Conservation (phyloP, 2,113 vertebrate genomes). For the Strigops habroptila region DNA sequence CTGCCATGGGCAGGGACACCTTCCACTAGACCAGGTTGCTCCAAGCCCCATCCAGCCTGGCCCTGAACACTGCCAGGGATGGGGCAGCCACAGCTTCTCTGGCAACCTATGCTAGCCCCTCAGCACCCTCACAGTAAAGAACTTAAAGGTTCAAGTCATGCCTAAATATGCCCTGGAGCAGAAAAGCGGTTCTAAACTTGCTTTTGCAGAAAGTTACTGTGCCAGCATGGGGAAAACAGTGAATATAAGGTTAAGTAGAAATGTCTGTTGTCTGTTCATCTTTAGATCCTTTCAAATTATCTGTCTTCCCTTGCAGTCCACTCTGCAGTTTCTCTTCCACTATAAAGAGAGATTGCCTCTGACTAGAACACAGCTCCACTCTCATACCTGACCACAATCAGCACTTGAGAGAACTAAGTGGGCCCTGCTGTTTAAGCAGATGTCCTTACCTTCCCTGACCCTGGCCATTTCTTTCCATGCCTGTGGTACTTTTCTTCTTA, state of each 20-base stretch:
- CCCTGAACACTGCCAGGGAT: background rate
- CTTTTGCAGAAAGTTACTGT: background rate
- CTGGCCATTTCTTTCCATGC: background rate
- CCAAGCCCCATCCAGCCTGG: background rate
- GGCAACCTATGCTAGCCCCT: background rate
- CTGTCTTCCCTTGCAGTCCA: background rate
- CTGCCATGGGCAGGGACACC: background rate
- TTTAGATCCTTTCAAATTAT: background rate
- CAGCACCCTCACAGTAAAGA: background rate
- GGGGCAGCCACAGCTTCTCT: background rate
- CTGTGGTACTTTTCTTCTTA: background rate
- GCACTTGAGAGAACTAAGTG: background rate
- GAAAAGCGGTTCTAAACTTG: background rate
- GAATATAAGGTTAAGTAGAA: background rate
- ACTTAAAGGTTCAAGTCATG: background rate
- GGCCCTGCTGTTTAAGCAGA: background rate
- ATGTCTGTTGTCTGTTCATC: background rate
- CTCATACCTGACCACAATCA: rapidly evolving
- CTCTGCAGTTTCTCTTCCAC: background rate
- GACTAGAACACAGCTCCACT: background rate
- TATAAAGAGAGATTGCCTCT: background rate
- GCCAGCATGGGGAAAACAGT: background rate
- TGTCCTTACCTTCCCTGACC: background rate
- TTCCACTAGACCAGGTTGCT: background rate
- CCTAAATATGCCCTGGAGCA: background rate